Evolutionary conservation across 1,140 invertebrate species (phyloP).

Genomic region (Trichonephila clavipes): DNA sequence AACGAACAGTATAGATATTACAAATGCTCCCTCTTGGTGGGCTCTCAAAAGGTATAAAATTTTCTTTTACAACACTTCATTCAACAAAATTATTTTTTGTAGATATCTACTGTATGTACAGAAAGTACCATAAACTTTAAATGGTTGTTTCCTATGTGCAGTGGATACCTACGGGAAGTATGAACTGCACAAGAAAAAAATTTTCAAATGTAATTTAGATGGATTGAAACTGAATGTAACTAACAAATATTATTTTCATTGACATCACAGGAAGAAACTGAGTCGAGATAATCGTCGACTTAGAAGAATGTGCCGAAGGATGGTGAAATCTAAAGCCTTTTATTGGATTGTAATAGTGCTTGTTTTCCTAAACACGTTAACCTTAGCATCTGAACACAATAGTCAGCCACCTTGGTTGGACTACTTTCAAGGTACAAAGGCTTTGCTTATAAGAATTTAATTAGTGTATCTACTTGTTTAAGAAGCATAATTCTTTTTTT

Average conservation of each 20-base stretch:
- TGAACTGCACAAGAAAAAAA: too few species aligned
- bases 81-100: too few species aligned
- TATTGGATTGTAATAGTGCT: constrained; percentile 99
- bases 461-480: too few species aligned
- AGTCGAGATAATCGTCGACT: constrained; percentile 92
- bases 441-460: not conserved
- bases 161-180: too few species aligned
- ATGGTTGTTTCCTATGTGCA: too few species aligned
- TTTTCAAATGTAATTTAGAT: too few species aligned
- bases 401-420: constrained; percentile 96
- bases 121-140: too few species aligned
- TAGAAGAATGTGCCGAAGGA: constrained; percentile 92
- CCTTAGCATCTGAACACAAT: constrained; percentile 98
- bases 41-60: constrained; percentile 70
- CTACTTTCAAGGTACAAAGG: constrained; percentile 92
- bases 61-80: too few species aligned
- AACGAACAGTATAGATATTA: constrained; percentile 76
- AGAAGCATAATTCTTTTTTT: too few species aligned
- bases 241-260: not conserved
- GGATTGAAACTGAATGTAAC: too few species aligned
- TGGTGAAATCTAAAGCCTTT: constrained; percentile 98
- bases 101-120: too few species aligned
- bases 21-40: constrained; percentile 74
- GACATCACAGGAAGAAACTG: constrained; percentile 78
- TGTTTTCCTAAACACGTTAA: constrained; percentile 95